Evolutionary conservation across 2,113 vertebrate genomes (phyloP).

Genomic region (Perca fluviatilis): DNA sequence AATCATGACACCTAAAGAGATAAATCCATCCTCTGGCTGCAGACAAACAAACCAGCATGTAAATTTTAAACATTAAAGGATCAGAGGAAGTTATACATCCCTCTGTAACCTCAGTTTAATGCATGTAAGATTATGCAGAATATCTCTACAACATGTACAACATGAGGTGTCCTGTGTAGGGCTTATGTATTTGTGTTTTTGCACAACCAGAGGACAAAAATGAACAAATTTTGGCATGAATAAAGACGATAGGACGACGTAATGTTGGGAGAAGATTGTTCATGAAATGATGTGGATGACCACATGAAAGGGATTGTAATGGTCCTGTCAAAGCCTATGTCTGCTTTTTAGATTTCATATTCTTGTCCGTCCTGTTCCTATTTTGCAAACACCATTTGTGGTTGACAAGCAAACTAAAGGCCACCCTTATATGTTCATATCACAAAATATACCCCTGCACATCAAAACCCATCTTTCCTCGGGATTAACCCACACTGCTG

Average conservation of each 20-base stretch:
- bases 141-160: background rate
- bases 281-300: slow-evolving; percentile 23
- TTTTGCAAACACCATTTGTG: slow-evolving; percentile 45
- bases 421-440: slow-evolving; percentile 27
- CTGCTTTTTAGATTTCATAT: slow-evolving; percentile 45
- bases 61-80: slow-evolving; percentile 25
- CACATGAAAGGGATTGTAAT: slow-evolving; percentile 25
- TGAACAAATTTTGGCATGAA: slow-evolving; percentile 8
- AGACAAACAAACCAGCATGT: slow-evolving; percentile 11
- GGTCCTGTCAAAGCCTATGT: slow-evolving; percentile 9
- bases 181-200: background rate
- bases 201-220: slow-evolving; percentile 2
- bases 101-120: background rate
- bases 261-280: slow-evolving; percentile 26
- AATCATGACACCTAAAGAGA: slow-evolving; percentile 39
- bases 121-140: background rate
- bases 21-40: slow-evolving; percentile 9
- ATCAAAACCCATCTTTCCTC: slow-evolving; percentile 57
- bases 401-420: slow-evolving; percentile 48
- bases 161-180: background rate
- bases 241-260: slow-evolving; percentile 30
- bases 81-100: slow-evolving; percentile 7
- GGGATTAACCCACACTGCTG: slow-evolving; percentile 49
- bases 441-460: slow-evolving; percentile 46
- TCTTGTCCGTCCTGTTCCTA: slow-evolving; percentile 21